A percentile compares a stretch with the other conserved stretches of the same genome.
Evolutionary conservation across 1,140 invertebrate genomes (phyloP).

Genomic region (Pseudomyrmex pallidus): DNA sequence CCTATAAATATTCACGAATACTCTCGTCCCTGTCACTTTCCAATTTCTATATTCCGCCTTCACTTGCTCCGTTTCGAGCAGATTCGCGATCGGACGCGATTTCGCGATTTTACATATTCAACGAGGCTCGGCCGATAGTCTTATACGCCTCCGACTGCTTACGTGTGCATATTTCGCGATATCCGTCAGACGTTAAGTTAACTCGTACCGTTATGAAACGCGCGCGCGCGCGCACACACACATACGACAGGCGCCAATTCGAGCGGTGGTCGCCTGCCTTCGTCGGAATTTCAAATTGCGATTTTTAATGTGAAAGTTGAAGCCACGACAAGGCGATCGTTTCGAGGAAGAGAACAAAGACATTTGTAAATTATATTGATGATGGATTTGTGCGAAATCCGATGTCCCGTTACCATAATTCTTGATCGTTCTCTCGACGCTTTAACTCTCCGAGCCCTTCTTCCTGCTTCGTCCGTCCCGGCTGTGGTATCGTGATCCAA

Average conservation of each 20-base stretch:
- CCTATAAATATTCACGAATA: slow-evolving; percentile 26
- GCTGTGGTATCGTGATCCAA: not conserved
- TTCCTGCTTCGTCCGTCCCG: not conserved
- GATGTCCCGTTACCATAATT: not conserved
- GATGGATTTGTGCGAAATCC: not conserved
- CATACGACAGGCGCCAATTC: not conserved
- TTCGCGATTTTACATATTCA: slow-evolving; percentile 62
- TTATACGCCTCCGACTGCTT: slow-evolving; percentile 50
- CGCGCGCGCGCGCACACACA: not conserved
- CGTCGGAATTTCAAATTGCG: slow-evolving; percentile 7
- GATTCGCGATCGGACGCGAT: slow-evolving; percentile 22
- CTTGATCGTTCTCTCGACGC: not conserved
- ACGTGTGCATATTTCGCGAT: slow-evolving; percentile 39
- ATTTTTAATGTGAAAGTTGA: not conserved
- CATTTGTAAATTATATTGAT: too few relatives aligned
- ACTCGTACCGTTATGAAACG: slow-evolving; percentile 56
- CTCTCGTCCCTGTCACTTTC: slow-evolving; percentile 39
- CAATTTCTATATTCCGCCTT: slow-evolving; percentile 65
- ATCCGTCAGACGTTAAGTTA: slow-evolving; percentile 44
- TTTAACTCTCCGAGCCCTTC: not conserved
- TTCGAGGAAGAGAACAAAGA: not conserved
- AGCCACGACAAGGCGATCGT: not conserved
- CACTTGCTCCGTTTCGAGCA: slow-evolving; percentile 61
- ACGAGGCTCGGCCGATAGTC: slow-evolving; percentile 48
- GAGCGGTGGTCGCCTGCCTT: not conserved